A percentile compares a stretch with the other conserved stretches of the same genome.
phyloP scores from a whole-genome alignment of 2,113 vertebrate genomes.

The Barnardius zonarius region DNA sequence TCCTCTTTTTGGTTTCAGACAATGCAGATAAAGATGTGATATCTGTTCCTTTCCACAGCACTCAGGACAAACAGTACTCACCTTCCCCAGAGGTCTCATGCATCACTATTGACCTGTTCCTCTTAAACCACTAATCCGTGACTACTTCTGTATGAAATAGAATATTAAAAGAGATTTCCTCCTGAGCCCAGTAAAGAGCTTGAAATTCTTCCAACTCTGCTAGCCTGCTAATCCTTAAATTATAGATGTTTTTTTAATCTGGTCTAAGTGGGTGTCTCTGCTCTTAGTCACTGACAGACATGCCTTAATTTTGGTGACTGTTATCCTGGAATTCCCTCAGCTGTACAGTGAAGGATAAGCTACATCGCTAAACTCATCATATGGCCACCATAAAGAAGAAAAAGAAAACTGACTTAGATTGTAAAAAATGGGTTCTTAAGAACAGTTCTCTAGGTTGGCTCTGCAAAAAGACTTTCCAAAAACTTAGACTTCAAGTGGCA shows the following conservation, averaged over 20 bases:
- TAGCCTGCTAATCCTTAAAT: constrained; percentile 64
- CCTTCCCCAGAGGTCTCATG: background rate
- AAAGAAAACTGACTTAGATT: background rate
- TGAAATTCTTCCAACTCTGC: constrained; percentile 53
- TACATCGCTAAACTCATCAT: background rate
- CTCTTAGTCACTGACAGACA: constrained; percentile 53
- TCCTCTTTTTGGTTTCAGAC: background rate
- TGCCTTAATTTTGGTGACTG: constrained; percentile 21
- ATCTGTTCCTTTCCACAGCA: background rate
- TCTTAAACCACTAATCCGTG: constrained; percentile 44
- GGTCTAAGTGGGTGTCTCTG: constrained; percentile 35
- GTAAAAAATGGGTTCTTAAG: background rate
- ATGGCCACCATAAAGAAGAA: background rate
- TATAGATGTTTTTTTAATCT: constrained; percentile 46
- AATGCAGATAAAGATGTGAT: background rate
- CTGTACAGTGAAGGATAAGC: background rate
- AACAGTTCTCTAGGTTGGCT: background rate
- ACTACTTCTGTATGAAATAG: constrained; percentile 49
- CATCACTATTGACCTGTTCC: background rate
- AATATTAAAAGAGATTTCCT: constrained; percentile 64
- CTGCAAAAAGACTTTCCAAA: background rate
- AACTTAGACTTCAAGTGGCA: background rate
- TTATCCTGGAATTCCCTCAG: constrained; percentile 31
- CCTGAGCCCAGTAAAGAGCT: constrained; percentile 47
- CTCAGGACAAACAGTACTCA: background rate